Evolutionary conservation across 2,888 invertebrate genomes (phyloP).

Genomic region (Xylota segnis): DNA sequence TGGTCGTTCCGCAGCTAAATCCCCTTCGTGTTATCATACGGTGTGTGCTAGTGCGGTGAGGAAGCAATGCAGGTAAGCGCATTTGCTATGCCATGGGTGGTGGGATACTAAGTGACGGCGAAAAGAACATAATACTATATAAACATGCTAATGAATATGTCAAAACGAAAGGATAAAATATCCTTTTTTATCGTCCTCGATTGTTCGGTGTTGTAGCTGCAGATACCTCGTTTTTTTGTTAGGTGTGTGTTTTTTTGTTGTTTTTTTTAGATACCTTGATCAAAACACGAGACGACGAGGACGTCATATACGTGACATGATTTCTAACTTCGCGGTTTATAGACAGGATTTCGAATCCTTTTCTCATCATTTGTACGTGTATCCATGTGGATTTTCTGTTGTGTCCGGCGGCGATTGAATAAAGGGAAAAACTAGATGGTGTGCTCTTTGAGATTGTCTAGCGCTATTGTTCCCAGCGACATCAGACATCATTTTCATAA

Average conservation of each 20-base stretch:
- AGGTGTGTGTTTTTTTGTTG: constrained; percentile 22
- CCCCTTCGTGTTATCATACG: constrained; percentile 17
- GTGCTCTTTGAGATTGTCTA: constrained; percentile 65
- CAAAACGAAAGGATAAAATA: constrained; percentile 79
- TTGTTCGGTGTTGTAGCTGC: constrained; percentile 72
- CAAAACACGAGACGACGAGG: constrained; percentile 41
- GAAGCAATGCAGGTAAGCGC: constrained; percentile 68
- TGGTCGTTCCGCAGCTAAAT: constrained; percentile 36
- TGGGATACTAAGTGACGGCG: constrained; percentile 77
- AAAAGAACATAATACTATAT: constrained; percentile 79
- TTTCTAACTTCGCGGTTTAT: constrained; percentile 77
- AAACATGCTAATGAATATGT: constrained; percentile 80
- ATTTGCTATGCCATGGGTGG: constrained; percentile 65
- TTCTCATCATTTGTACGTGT: constrained; percentile 69
- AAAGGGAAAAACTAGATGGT: constrained; percentile 53
- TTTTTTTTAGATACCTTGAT: constrained; percentile 36
- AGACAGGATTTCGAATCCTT: constrained; percentile 73
- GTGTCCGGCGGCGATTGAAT: constrained; percentile 70
- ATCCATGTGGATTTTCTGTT: constrained; percentile 48
- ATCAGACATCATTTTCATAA: constrained; percentile 76
- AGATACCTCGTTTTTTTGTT: constrained; percentile 46
- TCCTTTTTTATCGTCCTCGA: constrained; percentile 78
- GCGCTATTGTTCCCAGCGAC: constrained; percentile 69
- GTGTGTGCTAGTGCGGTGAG: constrained; percentile 33
- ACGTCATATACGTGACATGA: constrained; percentile 75